Percentiles rank a stretch among this genome's conserved stretches.
Conservation (phyloP, 2,113 vertebrate genomes). For the Electrona antarctica region DNA sequence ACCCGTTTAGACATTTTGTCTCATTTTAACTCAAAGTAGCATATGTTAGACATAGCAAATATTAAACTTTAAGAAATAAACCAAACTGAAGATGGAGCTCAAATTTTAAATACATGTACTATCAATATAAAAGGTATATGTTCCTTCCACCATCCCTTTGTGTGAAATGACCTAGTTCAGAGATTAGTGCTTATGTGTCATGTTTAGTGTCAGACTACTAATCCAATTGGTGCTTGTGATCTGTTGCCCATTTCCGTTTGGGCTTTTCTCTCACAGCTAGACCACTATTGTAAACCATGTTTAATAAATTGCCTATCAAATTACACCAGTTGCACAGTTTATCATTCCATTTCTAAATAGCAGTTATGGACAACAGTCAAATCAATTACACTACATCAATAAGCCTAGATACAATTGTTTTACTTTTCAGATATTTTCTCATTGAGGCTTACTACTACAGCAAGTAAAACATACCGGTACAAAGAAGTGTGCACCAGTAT, state of each 20-base stretch:
- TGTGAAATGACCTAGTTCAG: slow-evolving; percentile 1
- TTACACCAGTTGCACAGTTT: not conserved
- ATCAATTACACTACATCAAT: too few species aligned
- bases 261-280: not conserved
- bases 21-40: not conserved
- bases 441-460: too few species aligned
- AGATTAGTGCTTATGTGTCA: not conserved
- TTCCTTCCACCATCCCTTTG: not conserved
- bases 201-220: slow-evolving; percentile 8
- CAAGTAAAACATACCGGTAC: too few species aligned
- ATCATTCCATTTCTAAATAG: too few species aligned
- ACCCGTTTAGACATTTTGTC: not conserved
- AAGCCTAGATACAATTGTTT: too few species aligned
- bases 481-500: too few species aligned
- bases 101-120: not conserved
- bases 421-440: too few species aligned
- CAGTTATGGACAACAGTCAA: too few species aligned
- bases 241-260: slow-evolving; percentile 8
- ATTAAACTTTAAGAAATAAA: too few species aligned
- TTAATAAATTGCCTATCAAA: not conserved
- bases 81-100: not conserved
- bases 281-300: not conserved
- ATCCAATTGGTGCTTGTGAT: slow-evolving; percentile 27
- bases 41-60: too few species aligned
- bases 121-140: too few species aligned